These are phyloP conservation scores for Bufo bufo DNA, from an alignment of 2,113 vertebrate genomes.

Conservation along the genomic window DNA sequence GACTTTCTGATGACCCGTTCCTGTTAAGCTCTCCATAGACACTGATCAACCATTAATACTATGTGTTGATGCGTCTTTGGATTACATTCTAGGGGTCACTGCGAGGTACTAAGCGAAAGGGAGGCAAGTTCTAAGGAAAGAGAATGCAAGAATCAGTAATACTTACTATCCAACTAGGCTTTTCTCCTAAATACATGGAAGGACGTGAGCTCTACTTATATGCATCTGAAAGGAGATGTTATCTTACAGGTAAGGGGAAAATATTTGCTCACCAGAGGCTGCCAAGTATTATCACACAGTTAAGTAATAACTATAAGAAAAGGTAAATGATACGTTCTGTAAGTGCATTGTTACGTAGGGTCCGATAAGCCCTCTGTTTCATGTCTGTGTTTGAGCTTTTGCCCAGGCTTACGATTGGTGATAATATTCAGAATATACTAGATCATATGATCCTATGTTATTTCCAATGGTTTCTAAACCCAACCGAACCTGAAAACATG, in stretches of 20 bases:
- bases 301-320: background rate
- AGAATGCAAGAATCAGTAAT: background rate
- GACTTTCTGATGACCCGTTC: too few relatives aligned
- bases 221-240: background rate
- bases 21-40: background rate
- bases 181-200: background rate
- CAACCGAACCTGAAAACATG: background rate
- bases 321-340: background rate
- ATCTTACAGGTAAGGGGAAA: background rate
- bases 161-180: background rate
- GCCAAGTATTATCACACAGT: background rate
- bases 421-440: background rate
- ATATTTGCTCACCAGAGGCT: background rate
- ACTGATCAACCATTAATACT: background rate
- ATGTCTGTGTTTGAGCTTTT: background rate
- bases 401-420: background rate
- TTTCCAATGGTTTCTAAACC: background rate
- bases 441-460: background rate
- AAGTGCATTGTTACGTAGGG: background rate
- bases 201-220: background rate
- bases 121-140: background rate
- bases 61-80: too few relatives aligned
- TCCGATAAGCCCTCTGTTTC: background rate
- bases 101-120: background rate
- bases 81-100: too few relatives aligned